phyloP scores from a whole-genome alignment of 2,113 vertebrate species.

The Mungos mungo region DNA sequence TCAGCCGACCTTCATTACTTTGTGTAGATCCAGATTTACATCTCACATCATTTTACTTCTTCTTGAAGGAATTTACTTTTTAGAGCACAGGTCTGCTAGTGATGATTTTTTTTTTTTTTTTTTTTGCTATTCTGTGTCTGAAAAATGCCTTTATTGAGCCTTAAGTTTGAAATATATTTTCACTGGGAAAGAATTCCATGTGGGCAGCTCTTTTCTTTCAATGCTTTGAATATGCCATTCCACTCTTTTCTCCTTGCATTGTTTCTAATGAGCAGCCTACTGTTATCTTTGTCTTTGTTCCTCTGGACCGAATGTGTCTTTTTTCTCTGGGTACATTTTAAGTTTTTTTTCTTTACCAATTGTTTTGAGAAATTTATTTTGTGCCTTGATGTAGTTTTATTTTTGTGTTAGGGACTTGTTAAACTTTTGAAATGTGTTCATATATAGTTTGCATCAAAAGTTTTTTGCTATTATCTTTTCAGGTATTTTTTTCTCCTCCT shows the following conservation, averaged over 20 bases:
- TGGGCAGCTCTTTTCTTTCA: not conserved
- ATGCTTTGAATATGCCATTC: not conserved
- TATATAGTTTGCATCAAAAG: not conserved
- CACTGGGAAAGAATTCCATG: not conserved
- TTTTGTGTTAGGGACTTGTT: not conserved
- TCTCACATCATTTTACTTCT: not conserved
- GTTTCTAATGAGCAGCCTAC: not conserved
- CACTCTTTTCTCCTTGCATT: not conserved
- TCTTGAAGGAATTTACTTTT: not conserved
- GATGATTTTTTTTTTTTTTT: not conserved
- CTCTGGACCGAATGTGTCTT: not conserved
- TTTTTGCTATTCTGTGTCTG: not conserved
- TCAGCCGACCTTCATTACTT: not conserved
- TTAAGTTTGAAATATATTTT: not conserved
- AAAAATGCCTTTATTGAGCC: not conserved
- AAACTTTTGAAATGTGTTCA: not conserved
- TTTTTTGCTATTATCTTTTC: slow-evolving; percentile 8
- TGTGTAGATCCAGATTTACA: not conserved
- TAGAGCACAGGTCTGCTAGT: not conserved
- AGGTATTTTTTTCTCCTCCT: not conserved
- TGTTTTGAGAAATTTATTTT: not conserved
- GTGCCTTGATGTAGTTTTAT: not conserved
- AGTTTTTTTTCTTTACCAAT: not conserved
- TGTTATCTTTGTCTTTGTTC: not conserved
- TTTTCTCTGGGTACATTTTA: not conserved